Percentiles rank a stretch among this genome's conserved stretches.
Evolutionary conservation across 2,797 vertebrate species (phyloP).

Genomic region (Perodicticus potto): DNA sequence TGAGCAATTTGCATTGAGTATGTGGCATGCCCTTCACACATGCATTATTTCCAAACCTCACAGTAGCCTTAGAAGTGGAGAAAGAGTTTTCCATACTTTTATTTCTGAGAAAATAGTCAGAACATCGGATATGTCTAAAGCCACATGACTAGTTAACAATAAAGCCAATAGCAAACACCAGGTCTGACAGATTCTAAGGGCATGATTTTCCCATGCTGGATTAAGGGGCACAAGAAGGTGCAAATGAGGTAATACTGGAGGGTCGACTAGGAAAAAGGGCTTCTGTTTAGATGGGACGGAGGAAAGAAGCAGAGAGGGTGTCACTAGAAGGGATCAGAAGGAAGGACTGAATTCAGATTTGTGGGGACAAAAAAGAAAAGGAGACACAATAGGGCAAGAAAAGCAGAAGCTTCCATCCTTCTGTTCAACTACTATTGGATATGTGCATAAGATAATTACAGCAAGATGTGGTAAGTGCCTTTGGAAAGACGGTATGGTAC

Average conservation of each 20-base stretch:
- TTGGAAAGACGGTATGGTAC: neutral
- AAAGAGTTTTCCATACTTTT: neutral
- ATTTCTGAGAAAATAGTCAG: neutral
- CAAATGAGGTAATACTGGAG: neutral
- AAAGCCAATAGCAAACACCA: neutral
- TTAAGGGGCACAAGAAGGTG: neutral
- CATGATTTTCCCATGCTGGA: neutral
- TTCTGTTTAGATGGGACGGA: neutral
- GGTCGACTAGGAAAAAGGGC: neutral
- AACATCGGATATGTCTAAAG: neutral
- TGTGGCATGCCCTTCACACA: neutral
- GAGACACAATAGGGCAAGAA: neutral
- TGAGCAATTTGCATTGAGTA: neutral
- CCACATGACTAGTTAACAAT: neutral
- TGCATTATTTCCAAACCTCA: conserved; percentile 10
- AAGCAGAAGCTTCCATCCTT: neutral
- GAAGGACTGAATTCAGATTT: neutral
- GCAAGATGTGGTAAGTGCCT: neutral
- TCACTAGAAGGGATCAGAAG: neutral
- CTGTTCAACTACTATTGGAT: neutral
- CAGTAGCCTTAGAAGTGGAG: neutral
- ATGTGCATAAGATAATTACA: neutral
- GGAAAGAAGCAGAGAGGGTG: neutral
- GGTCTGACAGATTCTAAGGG: neutral
- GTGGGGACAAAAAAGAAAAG: neutral